Conservation (phyloP, 2,888 invertebrate species). For the Morinoia aosen region DNA sequence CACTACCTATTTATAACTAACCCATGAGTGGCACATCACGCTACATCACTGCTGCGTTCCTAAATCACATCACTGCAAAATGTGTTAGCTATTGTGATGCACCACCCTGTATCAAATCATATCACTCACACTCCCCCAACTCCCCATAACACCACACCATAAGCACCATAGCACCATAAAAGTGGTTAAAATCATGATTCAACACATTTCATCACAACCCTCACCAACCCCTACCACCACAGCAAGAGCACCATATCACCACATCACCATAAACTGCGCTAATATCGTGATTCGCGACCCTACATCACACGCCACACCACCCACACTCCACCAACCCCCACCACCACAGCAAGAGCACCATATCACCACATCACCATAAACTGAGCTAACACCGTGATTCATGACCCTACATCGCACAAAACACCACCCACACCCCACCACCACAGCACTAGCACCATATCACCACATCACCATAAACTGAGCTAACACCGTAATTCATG, state of each 20-base stretch:
- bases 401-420: background rate
- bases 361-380: background rate
- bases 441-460: background rate
- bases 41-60: too few relatives aligned
- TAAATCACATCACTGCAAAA: too few relatives aligned
- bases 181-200: too few relatives aligned
- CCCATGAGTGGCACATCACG: too few relatives aligned
- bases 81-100: too few relatives aligned
- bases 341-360: background rate
- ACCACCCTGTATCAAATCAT: too few relatives aligned
- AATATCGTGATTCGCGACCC: background rate
- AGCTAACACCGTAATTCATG: background rate
- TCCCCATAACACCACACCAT: too few relatives aligned
- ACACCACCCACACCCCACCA: background rate
- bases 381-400: background rate
- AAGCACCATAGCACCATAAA: too few relatives aligned
- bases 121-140: too few relatives aligned
- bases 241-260: background rate
- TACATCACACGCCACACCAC: background rate
- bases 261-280: background rate
- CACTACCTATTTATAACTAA: too few relatives aligned
- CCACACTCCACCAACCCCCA: background rate
- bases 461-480: background rate
- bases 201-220: background rate
- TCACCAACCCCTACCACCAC: background rate